A percentile compares a stretch with the other conserved stretches of the same genome.
These are phyloP conservation scores for Hirundo rustica DNA, from an alignment of 2,797 vertebrate species.

Conservation along the genomic window DNA sequence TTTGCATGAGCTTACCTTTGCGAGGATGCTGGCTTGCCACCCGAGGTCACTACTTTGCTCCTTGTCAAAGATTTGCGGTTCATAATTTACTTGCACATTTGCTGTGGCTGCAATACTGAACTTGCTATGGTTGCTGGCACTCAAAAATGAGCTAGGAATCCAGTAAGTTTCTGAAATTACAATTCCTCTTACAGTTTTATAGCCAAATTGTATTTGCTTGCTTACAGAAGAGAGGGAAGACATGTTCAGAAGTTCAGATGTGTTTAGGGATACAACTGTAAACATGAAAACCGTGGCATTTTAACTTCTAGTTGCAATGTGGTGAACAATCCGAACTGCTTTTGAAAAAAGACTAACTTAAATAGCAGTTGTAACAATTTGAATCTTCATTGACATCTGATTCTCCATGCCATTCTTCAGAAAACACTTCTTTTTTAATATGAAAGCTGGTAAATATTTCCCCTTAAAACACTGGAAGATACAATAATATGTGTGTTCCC, in stretches of 20 bases:
- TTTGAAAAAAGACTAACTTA: not conserved
- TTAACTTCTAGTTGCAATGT: not conserved
- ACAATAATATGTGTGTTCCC: not conserved
- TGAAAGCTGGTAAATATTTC: not conserved
- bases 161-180: slow-evolving; percentile 43
- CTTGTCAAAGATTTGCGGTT: slow-evolving; percentile 64
- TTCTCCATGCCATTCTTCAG: not conserved
- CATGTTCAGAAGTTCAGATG: not conserved
- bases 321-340: not conserved
- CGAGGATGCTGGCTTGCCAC: slow-evolving; percentile 70
- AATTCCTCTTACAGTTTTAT: not conserved
- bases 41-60: slow-evolving; percentile 61
- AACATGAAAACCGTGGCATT: not conserved
- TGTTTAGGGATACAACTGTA: not conserved
- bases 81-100: slow-evolving; percentile 72
- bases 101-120: slow-evolving; percentile 75
- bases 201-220: not conserved
- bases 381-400: not conserved
- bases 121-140: slow-evolving; percentile 69
- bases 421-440: not conserved
- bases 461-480: not conserved
- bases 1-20: slow-evolving; percentile 78
- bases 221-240: not conserved
- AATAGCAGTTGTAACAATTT: not conserved
- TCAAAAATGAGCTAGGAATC: slow-evolving; percentile 61